phyloP scores from a whole-genome alignment of 2,888 invertebrate genomes.

The Pyrrhia umbra region DNA sequence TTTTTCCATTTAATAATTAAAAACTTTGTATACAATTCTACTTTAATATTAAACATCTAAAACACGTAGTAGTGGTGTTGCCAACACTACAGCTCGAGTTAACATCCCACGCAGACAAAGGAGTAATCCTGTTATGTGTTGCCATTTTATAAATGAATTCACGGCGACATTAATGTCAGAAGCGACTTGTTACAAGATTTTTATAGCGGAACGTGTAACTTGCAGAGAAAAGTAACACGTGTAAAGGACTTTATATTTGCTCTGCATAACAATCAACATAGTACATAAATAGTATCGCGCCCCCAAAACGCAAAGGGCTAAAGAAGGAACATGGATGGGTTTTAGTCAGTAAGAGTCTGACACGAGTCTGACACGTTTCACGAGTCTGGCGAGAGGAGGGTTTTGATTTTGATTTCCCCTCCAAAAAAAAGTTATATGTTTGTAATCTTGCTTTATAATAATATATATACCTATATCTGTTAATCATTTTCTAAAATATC shows the following conservation, averaged over 20 bases:
- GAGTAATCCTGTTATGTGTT: conserved; percentile 43
- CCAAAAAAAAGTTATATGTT: too few species aligned
- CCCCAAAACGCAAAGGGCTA: too few species aligned
- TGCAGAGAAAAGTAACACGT: conserved; percentile 5
- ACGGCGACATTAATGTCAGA: conserved; percentile 14
- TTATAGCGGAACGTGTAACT: conserved; percentile 7
- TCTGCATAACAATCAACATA: too few species aligned
- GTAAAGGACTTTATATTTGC: not conserved
- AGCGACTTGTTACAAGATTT: conserved; percentile 22
- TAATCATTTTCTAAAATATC: too few species aligned
- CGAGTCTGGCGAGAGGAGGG: too few species aligned
- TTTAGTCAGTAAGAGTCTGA: too few species aligned
- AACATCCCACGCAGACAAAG: conserved; percentile 28
- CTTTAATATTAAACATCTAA: not conserved
- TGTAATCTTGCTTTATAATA: too few species aligned
- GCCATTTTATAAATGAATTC: conserved; percentile 50
- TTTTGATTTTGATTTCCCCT: too few species aligned
- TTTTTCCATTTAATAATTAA: not conserved
- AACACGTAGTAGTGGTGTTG: conserved; percentile 30
- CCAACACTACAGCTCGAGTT: conserved; percentile 14
- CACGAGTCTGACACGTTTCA: too few species aligned
- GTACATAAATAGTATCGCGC: too few species aligned
- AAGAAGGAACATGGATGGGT: too few species aligned
- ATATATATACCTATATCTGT: too few species aligned
- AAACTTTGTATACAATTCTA: not conserved